phyloP scores from a whole-genome alignment of 1,140 invertebrate species.

The Globodera rostochiensis region DNA sequence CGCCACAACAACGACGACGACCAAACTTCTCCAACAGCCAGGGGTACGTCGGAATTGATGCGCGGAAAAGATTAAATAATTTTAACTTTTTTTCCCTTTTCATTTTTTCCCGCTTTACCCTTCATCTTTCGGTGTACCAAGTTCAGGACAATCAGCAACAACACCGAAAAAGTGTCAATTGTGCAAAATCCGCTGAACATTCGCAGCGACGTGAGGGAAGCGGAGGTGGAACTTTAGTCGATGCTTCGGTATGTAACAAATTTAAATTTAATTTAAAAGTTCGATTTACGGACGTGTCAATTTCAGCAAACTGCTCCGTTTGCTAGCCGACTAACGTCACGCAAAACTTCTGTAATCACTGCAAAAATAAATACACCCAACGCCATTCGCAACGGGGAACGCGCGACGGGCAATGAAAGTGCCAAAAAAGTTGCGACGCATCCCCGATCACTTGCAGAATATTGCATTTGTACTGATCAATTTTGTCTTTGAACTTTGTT shows the following conservation, averaged over 20 bases:
- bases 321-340: background rate
- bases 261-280: no score
- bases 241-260: no score
- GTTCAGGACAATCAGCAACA: background rate
- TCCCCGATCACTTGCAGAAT: slow-evolving; percentile 29
- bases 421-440: background rate
- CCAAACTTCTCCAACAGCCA: background rate
- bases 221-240: no score
- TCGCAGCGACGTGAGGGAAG: no score
- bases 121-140: no score
- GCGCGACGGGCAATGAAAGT: background rate
- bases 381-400: no score
- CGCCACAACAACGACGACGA: background rate
- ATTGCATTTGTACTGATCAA: slow-evolving; percentile 24
- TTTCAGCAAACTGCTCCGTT: background rate
- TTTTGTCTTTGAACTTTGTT: background rate
- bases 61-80: background rate
- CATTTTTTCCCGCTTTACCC: no score
- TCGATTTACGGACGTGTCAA: no score
- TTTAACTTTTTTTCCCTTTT: no score
- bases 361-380: background rate
- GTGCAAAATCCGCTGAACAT: no score
- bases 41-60: background rate
- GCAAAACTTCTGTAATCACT: background rate
- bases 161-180: background rate